Percentiles rank a stretch among this genome's conserved stretches.
Evolutionary conservation across 2,797 vertebrate species (phyloP).

Genomic region (Babyrousa celebensis): DNA sequence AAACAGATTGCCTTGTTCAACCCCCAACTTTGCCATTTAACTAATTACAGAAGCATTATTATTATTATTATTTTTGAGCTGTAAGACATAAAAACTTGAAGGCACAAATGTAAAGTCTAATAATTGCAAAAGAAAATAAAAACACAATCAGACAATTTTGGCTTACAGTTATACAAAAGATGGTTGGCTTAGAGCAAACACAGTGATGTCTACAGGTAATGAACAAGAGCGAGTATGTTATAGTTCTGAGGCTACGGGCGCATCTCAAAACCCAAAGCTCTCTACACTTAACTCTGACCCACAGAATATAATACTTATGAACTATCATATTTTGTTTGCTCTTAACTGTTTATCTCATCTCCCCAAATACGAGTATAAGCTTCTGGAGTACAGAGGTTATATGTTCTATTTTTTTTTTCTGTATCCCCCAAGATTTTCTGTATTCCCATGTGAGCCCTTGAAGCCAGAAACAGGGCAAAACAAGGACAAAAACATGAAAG

Average conservation of each 20-base stretch:
- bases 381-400: not conserved
- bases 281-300: not conserved
- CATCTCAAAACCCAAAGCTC: not conserved
- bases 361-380: not conserved
- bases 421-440: not conserved
- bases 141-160: not conserved
- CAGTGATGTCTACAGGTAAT: not conserved
- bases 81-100: conserved; percentile 7
- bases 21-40: not conserved
- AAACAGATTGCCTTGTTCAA: not conserved
- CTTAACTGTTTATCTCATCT: not conserved
- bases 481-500: not conserved
- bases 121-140: conserved; percentile 25
- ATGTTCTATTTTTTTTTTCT: not conserved
- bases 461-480: not conserved
- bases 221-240: not conserved
- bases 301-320: not conserved
- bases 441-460: not conserved
- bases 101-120: not conserved
- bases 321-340: not conserved
- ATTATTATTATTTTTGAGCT: conserved; percentile 13
- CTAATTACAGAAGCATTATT: not conserved
- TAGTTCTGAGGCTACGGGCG: not conserved
- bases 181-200: conserved; percentile 1
- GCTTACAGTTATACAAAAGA: conserved; percentile 45